Evolutionary conservation across 2,113 vertebrate species (phyloP), one percentile per base, ranked within the genome.

Genomic region (Charadrius vociferus): DNA sequence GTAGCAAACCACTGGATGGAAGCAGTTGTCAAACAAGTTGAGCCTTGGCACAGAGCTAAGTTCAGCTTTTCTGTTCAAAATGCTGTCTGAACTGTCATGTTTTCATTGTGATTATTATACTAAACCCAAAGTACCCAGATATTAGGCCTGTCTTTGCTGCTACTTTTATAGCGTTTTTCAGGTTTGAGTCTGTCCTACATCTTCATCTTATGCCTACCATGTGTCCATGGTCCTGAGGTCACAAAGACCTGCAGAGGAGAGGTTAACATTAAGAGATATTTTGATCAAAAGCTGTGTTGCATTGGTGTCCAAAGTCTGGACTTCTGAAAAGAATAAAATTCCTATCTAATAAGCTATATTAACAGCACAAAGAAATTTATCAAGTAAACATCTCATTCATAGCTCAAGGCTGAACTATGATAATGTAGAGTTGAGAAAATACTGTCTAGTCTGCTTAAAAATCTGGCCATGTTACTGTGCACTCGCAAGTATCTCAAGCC

Each of bases 381-480:
- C 10, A 53, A 91, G 36, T 66, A 78, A 94, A 82, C 27, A 52
- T 41, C 45, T 53, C 49, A 21, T 34, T 75, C 55, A 68, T 82
- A 68, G 65, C 37, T 94, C 53, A 91, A 55, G 41, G 39, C n/a
- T 62, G 58, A 92, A 45, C 73, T 92, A 50, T 80, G 58, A 82
- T 65, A 83, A 95, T 72, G 53, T 52, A 65, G 11, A 71, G 5
- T 23, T 75, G 56, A 81, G 65, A 63, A 96, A 96, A 84, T 86
- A 56, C 24, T 59, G 12, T 72, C 49, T 82, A 62, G 74, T 59
- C 96, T 97, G 79, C 81, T 95, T 96, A 91, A 97, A 95, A 97
- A 82, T 95, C 91, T 91, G 84, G 32, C 84, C 63, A 67, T 88
- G 84, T 73, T 95, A 65, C 91, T 78, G 58, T 77, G 81, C 47